Percentiles rank a stretch among this genome's conserved stretches.
Evolutionary conservation across 2,888 invertebrate genomes (phyloP).

Genomic region (Ennomos quercinarius): DNA sequence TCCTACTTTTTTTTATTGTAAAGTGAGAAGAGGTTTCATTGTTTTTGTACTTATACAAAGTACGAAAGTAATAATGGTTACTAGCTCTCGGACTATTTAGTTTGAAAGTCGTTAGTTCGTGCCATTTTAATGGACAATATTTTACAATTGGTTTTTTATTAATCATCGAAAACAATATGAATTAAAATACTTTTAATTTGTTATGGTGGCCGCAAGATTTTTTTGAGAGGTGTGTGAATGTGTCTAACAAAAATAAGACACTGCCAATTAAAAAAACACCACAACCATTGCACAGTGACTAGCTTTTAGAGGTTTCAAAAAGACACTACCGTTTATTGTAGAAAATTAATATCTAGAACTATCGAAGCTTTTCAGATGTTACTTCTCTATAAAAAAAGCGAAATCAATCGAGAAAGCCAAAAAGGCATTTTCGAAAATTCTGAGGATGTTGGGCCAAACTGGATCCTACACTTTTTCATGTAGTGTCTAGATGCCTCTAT

Average conservation of each 20-base stretch:
- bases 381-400: no score
- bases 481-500: slow-evolving; percentile 1
- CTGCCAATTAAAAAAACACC: slow-evolving; percentile 33
- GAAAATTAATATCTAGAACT: no score
- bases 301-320: neutral
- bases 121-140: slow-evolving; percentile 31
- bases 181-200: slow-evolving; percentile 14
- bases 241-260: slow-evolving; percentile 32
- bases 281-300: slow-evolving; percentile 21
- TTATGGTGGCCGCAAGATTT: slow-evolving; percentile 24
- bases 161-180: slow-evolving; percentile 24
- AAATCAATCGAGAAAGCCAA: no score
- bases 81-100: slow-evolving; percentile 19
- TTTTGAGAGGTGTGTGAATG: slow-evolving; percentile 26
- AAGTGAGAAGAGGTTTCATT: neutral
- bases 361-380: no score
- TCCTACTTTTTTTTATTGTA: neutral
- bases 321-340: no score
- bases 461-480: neutral
- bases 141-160: slow-evolving; percentile 27
- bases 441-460: no score
- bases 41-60: neutral
- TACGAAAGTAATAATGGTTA: slow-evolving; percentile 6
- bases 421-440: no score
- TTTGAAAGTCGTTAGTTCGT: slow-evolving; percentile 18